Percentiles rank a stretch among this genome's conserved stretches.
Evolutionary conservation across 2,888 invertebrate genomes (phyloP).

Genomic region (Dichetophora obliterata): DNA sequence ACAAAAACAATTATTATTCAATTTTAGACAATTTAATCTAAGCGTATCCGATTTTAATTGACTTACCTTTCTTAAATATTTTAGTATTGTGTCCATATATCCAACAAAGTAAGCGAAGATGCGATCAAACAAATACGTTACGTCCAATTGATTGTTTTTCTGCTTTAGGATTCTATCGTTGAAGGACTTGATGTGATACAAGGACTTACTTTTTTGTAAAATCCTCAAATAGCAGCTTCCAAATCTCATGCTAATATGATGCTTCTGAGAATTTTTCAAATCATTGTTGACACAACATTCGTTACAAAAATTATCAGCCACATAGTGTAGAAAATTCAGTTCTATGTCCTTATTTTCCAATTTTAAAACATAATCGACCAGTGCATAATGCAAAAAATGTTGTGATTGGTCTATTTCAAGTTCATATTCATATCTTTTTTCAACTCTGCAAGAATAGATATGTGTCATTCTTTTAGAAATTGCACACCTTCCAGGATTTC

Average conservation of each 20-base stretch:
- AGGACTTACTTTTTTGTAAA: slow-evolving; percentile 24
- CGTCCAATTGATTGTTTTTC: slow-evolving; percentile 66
- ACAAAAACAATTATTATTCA: too few relatives aligned
- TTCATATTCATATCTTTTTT: slow-evolving; percentile 3
- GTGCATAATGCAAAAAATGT: background rate
- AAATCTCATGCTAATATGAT: slow-evolving; percentile 64
- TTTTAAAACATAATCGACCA: background rate
- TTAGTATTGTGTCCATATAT: slow-evolving; percentile 47
- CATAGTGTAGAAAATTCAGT: slow-evolving; percentile 33
- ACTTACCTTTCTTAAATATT: slow-evolving; percentile 51
- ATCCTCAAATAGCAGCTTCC: slow-evolving; percentile 49
- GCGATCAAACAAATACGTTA: slow-evolving; percentile 62
- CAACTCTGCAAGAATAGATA: background rate
- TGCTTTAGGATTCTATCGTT: too few relatives aligned
- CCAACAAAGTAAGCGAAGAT: slow-evolving; percentile 54
- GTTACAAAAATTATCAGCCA: too few relatives aligned
- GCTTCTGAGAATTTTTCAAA: slow-evolving; percentile 66
- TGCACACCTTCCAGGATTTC: too few relatives aligned
- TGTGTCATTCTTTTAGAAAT: too few relatives aligned
- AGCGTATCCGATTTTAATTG: background rate
- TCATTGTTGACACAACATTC: too few relatives aligned
- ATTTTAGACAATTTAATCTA: too few relatives aligned
- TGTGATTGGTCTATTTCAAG: background rate
- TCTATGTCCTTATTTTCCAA: background rate
- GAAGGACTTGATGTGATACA: too few relatives aligned